phyloP scores from a whole-genome alignment of 2,797 vertebrate genomes.

The Lacerta agilis region DNA sequence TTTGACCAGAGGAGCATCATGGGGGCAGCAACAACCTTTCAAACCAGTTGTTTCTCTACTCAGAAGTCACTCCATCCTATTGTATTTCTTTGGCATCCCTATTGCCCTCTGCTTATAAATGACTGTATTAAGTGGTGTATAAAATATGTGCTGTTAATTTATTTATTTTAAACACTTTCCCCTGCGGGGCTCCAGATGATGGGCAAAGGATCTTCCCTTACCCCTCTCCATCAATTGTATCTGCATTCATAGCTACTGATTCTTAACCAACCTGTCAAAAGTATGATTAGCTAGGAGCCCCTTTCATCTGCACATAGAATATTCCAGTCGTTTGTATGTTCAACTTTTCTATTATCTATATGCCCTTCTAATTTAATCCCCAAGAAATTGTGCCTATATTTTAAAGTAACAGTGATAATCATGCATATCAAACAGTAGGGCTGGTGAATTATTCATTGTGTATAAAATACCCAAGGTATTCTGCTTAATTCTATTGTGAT shows the following conservation, averaged over 20 bases:
- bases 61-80: no score
- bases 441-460: conserved; percentile 33
- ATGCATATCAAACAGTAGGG: conserved; percentile 20
- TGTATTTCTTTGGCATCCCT: no score
- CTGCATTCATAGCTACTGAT: not conserved
- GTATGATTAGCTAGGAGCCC: not conserved
- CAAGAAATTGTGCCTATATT: conserved; percentile 10
- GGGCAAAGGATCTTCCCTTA: not conserved
- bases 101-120: no score
- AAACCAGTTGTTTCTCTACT: no score
- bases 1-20: no score
- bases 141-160: no score
- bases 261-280: not conserved
- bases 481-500: conserved; percentile 25
- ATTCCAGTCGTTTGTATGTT: not conserved
- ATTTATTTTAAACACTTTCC: not conserved
- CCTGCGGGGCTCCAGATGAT: no score
- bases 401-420: conserved; percentile 24
- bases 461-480: conserved; percentile 21
- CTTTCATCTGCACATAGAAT: not conserved
- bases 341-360: not conserved
- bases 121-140: no score
- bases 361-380: not conserved
- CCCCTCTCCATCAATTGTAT: not conserved
- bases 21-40: no score